phyloP scores from a whole-genome alignment of 2,888 invertebrate genomes.

The Scaeva pyrastri region DNA sequence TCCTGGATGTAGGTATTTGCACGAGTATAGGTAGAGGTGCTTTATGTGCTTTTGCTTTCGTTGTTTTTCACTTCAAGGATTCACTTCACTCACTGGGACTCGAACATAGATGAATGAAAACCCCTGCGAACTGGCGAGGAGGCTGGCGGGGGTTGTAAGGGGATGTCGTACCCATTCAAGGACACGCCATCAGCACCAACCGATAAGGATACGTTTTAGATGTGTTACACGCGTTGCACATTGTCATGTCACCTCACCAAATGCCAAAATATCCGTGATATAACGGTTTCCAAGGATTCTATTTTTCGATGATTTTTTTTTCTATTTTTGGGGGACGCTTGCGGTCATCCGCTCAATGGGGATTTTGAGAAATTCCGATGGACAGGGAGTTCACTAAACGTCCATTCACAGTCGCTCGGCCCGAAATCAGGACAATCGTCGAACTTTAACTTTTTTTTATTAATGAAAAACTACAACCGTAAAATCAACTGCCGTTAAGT shows the following conservation, averaged over 20 bases:
- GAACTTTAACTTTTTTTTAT: neutral
- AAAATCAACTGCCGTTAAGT: neutral
- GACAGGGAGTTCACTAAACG: conserved; percentile 13
- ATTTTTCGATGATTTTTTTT: conserved; percentile 14
- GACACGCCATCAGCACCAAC: conserved; percentile 58
- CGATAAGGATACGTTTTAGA: conserved; percentile 63
- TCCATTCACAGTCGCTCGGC: conserved; percentile 9
- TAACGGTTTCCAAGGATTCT: conserved; percentile 47
- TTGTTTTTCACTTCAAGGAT: conserved; percentile 14
- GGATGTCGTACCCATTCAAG: conserved; percentile 64
- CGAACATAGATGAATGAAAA: neutral
- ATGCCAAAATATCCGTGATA: conserved; percentile 72
- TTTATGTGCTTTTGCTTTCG: neutral
- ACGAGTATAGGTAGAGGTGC: neutral
- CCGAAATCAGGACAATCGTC: conserved; percentile 14
- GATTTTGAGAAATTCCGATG: conserved; percentile 39
- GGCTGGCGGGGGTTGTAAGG: conserved; percentile 4
- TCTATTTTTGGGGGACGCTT: conserved; percentile 5
- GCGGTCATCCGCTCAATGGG: neutral
- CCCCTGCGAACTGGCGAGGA: neutral
- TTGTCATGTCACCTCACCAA: too few species aligned
- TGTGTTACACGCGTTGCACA: conserved; percentile 59
- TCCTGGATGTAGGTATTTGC: neutral
- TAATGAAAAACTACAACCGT: neutral
- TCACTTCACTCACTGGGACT: neutral